Evolutionary conservation across 2,888 invertebrate genomes (phyloP).

Genomic region (Caenorhabditis sp.): DNA sequence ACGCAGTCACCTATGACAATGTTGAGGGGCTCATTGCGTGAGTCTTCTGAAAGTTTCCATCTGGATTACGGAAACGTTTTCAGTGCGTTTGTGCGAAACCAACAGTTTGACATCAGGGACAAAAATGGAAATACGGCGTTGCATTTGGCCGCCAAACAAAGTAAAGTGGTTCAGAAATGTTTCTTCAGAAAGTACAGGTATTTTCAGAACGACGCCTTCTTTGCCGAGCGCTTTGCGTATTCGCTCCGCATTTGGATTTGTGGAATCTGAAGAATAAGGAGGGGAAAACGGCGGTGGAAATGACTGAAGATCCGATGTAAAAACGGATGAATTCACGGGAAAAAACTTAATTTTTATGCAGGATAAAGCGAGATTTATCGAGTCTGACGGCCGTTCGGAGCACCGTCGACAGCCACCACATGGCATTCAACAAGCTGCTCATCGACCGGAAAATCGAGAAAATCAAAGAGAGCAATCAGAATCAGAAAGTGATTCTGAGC

Average conservation of each 20-base stretch:
- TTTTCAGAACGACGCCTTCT: conserved; percentile 25
- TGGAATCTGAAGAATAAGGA: conserved; percentile 53
- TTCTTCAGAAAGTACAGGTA: not conserved
- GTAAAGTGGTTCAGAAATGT: not conserved
- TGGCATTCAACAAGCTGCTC: conserved; percentile 35
- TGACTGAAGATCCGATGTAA: conserved; percentile 44
- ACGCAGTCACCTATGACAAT: conserved; percentile 44
- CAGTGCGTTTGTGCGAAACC: conserved; percentile 40
- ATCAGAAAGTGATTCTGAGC: conserved; percentile 58
- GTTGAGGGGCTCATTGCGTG: conserved; percentile 41
- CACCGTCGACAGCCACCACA: conserved; percentile 31
- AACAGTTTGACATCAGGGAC: conserved; percentile 34
- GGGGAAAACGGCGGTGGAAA: conserved; percentile 51
- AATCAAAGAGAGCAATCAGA: conserved; percentile 34
- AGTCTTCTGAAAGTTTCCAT: conserved; percentile 1
- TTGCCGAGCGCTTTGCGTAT: conserved; percentile 37
- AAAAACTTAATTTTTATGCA: not conserved
- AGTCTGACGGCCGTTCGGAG: conserved; percentile 20
- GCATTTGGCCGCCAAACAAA: conserved; percentile 40
- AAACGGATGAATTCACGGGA: not conserved
- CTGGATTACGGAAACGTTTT: not conserved
- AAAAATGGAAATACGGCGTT: conserved; percentile 41
- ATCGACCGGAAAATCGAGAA: conserved; percentile 44
- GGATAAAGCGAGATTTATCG: conserved; percentile 52
- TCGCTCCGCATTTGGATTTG: conserved; percentile 28